Conservation (phyloP, 2,888 invertebrate species). For the Tubulanus polymorphus region DNA sequence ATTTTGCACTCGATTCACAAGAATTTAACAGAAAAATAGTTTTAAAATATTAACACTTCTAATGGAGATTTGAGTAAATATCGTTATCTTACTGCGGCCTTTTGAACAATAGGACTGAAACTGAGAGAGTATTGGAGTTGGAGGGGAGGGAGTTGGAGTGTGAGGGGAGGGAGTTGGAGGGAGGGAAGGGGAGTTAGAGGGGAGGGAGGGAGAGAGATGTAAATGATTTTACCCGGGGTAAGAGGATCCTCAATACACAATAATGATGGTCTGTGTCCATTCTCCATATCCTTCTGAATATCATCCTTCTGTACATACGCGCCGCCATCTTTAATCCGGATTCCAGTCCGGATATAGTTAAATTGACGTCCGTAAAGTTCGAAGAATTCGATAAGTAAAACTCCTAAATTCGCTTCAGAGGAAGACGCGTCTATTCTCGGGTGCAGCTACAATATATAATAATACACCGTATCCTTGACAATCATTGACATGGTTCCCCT, state of each 20-base stretch:
- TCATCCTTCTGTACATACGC: slow-evolving; percentile 92
- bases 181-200: too few species aligned
- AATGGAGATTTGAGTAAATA: too few species aligned
- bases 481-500: neutral
- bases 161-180: too few species aligned
- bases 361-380: slow-evolving; percentile 96
- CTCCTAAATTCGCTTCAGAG: slow-evolving; percentile 74
- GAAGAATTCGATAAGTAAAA: slow-evolving; percentile 92
- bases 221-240: slow-evolving; percentile 65
- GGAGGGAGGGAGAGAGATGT: too few species aligned
- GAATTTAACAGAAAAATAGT: too few species aligned
- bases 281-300: slow-evolving; percentile 82
- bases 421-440: slow-evolving; percentile 71
- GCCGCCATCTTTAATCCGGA: slow-evolving; percentile 88
- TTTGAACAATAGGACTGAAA: too few species aligned
- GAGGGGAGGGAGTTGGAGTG: too few species aligned
- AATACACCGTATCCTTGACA: neutral
- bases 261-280: slow-evolving; percentile 85
- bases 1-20: too few species aligned
- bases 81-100: too few species aligned
- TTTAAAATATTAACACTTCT: too few species aligned
- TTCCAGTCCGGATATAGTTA: slow-evolving; percentile 85
- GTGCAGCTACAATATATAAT: slow-evolving; percentile 57
- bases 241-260: slow-evolving; percentile 98
- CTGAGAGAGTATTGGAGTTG: too few species aligned